Conservation (phyloP, 1,140 invertebrate genomes). For the Fopius arisanus region DNA sequence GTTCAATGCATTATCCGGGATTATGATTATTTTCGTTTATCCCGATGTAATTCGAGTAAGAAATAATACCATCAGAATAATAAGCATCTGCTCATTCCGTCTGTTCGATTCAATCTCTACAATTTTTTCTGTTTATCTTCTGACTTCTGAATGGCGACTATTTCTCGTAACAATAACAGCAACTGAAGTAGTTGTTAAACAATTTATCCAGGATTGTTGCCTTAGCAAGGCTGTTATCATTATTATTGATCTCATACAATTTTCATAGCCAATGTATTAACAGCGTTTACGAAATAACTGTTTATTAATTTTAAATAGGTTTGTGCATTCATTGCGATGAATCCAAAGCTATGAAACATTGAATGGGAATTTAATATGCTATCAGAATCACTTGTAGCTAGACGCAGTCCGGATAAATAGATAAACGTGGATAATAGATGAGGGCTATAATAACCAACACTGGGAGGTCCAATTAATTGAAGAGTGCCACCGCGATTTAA, state of each 20-base stretch:
- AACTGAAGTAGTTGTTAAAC: too few species aligned
- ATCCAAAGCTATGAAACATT: background rate
- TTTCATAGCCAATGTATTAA: too few species aligned
- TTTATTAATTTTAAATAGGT: background rate
- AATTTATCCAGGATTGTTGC: too few species aligned
- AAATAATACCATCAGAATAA: background rate
- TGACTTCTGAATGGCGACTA: too few species aligned
- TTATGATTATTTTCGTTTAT: background rate
- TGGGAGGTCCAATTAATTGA: slow-evolving; percentile 46
- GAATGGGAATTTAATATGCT: background rate
- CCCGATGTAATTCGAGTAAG: background rate
- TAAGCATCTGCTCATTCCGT: too few species aligned
- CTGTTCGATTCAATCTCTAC: too few species aligned
- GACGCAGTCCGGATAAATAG: background rate
- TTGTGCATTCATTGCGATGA: too few species aligned
- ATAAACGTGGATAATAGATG: slow-evolving; percentile 7
- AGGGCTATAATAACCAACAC: background rate
- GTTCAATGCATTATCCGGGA: background rate
- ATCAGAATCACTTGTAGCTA: background rate
- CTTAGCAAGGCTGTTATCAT: too few species aligned
- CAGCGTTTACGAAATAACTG: too few species aligned
- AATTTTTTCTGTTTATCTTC: too few species aligned
- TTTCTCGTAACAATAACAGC: too few species aligned
- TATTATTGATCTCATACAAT: too few species aligned
- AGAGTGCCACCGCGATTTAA: slow-evolving; percentile 51